Conservation (phyloP, 2,888 invertebrate genomes). For the Nemurella pictetii region DNA sequence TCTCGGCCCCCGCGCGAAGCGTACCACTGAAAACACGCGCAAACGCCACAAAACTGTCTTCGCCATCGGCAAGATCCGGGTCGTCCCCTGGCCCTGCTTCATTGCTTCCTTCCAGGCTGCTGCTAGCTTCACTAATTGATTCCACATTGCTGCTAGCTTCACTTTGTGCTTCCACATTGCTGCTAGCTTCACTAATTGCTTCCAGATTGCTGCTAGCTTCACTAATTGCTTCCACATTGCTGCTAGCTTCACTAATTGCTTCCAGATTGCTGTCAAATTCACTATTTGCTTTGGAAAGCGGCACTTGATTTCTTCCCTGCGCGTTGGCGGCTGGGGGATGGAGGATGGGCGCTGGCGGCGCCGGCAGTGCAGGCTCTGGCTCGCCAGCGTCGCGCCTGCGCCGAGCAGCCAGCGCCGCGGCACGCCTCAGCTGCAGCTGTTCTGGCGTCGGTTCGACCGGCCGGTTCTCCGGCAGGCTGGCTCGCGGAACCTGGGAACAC, state of each 20-base stretch:
- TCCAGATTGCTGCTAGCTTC: too few relatives aligned
- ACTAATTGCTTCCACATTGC: too few relatives aligned
- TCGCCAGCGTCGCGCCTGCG: slow-evolving; percentile 51
- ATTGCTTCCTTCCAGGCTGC: background rate
- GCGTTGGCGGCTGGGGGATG: too few relatives aligned
- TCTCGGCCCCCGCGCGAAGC: slow-evolving; percentile 70
- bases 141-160: too few relatives aligned
- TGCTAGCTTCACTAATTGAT: too few relatives aligned
- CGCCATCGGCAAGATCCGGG: slow-evolving; percentile 47
- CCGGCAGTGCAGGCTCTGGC: slow-evolving; percentile 26
- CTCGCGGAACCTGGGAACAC: slow-evolving; percentile 64
- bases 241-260: too few relatives aligned
- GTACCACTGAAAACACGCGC: slow-evolving; percentile 91
- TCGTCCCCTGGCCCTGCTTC: background rate
- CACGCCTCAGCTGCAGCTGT: slow-evolving; percentile 70
- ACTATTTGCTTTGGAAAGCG: too few relatives aligned
- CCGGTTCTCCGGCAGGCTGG: slow-evolving; percentile 76
- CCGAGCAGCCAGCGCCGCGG: slow-evolving; percentile 66
- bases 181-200: too few relatives aligned
- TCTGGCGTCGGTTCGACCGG: slow-evolving; percentile 74
- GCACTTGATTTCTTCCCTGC: too few relatives aligned
- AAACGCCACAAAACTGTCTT: slow-evolving; percentile 82
- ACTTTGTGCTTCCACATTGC: background rate
- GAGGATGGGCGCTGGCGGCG: too few relatives aligned
- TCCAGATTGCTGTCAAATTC: too few relatives aligned